Evolutionary conservation across 2,797 vertebrate genomes (phyloP).

Genomic region (Phaenicophaeus curvirostris): DNA sequence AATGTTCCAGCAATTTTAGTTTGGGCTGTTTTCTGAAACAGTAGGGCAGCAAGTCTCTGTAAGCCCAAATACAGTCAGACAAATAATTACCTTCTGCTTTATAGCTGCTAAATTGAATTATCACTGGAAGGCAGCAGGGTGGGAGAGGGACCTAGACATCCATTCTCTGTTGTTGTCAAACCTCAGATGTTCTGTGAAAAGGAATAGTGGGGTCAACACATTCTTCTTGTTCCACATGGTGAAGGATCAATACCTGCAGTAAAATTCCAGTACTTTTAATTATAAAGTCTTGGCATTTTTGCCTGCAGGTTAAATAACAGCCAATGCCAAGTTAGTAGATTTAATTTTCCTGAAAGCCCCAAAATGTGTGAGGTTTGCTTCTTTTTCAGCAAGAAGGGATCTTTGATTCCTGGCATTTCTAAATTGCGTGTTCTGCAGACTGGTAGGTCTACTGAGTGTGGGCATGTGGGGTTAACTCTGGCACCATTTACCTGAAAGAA

Average conservation of each 20-base stretch:
- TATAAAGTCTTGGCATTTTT: constrained; percentile 12
- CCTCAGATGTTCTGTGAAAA: background rate
- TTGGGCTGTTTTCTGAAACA: background rate
- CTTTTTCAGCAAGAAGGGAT: background rate
- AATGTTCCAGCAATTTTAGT: background rate
- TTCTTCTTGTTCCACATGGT: background rate
- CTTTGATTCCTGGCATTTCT: background rate
- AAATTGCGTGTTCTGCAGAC: background rate
- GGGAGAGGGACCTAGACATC: background rate
- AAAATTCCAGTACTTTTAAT: constrained; percentile 27
- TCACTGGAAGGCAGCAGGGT: background rate
- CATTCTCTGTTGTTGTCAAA: constrained; percentile 32
- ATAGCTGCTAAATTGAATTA: constrained; percentile 30
- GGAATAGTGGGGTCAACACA: background rate
- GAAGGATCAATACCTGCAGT: constrained; percentile 24
- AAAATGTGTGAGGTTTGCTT: accelerated
- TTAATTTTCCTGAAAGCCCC: background rate
- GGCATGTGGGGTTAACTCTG: background rate
- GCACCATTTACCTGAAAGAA: background rate
- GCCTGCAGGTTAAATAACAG: constrained; percentile 2
- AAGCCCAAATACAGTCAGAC: background rate
- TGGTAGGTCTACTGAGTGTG: accelerated
- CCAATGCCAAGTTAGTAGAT: background rate
- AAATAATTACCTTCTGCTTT: constrained; percentile 19
- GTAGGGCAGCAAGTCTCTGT: background rate